A percentile compares a stretch with the other conserved stretches of the same genome.
Conservation (phyloP, 2,888 invertebrate genomes). For the Trachelus iudaicus region DNA sequence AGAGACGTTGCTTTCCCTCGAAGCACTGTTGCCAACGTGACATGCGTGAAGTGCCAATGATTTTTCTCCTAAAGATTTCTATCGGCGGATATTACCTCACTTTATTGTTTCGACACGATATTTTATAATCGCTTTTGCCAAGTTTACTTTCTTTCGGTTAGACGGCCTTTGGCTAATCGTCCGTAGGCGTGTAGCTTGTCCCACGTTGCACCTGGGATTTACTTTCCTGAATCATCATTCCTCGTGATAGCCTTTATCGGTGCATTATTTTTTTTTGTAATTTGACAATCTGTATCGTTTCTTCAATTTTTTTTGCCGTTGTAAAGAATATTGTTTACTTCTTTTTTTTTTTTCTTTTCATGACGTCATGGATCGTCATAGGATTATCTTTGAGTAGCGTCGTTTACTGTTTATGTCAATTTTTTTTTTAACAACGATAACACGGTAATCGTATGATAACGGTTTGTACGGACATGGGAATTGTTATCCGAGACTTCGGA, state of each 20-base stretch:
- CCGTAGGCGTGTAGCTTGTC: background rate
- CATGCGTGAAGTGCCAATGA: background rate
- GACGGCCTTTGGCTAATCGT: background rate
- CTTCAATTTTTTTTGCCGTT: background rate
- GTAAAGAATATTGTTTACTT: background rate
- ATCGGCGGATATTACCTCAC: background rate
- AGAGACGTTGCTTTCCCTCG: background rate
- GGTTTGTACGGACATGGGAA: background rate
- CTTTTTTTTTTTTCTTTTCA: background rate
- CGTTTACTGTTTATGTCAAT: background rate
- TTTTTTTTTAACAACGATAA: background rate
- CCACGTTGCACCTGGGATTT: background rate
- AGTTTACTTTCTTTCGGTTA: background rate
- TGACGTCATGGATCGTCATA: background rate
- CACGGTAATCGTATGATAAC: background rate
- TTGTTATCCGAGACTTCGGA: background rate
- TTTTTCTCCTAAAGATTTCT: background rate
- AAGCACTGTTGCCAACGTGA: background rate
- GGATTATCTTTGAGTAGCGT: background rate
- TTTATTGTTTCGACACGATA: background rate
- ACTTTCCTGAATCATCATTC: background rate
- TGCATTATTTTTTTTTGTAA: background rate
- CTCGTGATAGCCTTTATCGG: background rate
- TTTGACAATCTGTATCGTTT: background rate
- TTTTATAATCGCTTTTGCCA: background rate